Conservation (phyloP, 2,113 vertebrate genomes). For the Irena cyanogastra region DNA sequence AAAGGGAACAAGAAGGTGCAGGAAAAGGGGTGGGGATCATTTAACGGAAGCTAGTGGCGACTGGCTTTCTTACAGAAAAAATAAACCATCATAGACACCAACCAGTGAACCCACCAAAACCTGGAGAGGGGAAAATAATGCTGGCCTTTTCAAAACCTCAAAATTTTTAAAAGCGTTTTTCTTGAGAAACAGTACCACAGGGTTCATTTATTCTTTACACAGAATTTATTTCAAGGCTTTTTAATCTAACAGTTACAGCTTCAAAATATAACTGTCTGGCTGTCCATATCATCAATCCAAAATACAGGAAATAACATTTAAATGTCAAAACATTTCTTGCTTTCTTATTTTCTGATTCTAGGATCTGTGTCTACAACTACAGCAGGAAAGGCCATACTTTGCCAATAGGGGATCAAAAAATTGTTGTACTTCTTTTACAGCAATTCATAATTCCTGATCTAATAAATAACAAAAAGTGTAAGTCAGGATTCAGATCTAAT, state of each 20-base stretch:
- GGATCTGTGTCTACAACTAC: not conserved
- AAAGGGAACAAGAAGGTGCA: not conserved
- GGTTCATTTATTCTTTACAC: not conserved
- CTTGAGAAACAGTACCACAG: not conserved
- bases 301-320: constrained; percentile 61
- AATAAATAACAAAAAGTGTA: constrained; percentile 3
- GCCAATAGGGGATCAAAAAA: constrained; percentile 57
- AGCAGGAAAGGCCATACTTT: constrained; percentile 63
- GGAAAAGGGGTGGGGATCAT: not conserved
- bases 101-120: not conserved
- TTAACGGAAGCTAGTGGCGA: not conserved
- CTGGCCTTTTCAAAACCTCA: not conserved
- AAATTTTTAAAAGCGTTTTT: not conserved
- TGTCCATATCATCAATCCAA: not conserved
- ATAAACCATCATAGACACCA: not conserved
- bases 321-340: constrained; percentile 73
- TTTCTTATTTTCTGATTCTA: constrained; percentile 74
- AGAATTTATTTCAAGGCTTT: not conserved
- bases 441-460: constrained; percentile 60
- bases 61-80: not conserved
- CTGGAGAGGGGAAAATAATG: fast-evolving
- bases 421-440: constrained; percentile 41
- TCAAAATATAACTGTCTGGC: not conserved
- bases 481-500: not conserved
- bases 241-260: not conserved